Percentiles rank a stretch among this genome's conserved stretches.
phyloP scores from a whole-genome alignment of 92 coral and sea anemone species.

The Porites lobata region DNA sequence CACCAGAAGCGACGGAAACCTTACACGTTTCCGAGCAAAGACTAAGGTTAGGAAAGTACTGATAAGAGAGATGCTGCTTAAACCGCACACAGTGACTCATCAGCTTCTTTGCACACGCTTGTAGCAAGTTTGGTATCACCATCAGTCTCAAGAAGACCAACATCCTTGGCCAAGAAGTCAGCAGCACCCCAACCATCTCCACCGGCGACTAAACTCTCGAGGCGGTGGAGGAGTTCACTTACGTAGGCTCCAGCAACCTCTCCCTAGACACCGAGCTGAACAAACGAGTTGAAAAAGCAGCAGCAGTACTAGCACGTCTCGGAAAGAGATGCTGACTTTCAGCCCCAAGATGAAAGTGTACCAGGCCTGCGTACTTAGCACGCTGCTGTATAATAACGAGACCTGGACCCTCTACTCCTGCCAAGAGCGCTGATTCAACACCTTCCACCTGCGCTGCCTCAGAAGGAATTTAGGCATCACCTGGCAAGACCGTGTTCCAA shows the following conservation, averaged over 20 bases:
- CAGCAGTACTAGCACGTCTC: slow-evolving; percentile 17
- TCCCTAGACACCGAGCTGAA: slow-evolving; percentile 31
- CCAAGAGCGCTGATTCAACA: too few species aligned
- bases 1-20: background rate
- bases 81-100: background rate
- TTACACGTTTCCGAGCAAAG: background rate
- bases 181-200: slow-evolving; percentile 7
- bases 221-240: slow-evolving; percentile 11
- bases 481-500: slow-evolving; percentile 17
- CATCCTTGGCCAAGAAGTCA: slow-evolving; percentile 18
- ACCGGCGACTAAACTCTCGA: background rate
- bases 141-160: slow-evolving; percentile 59
- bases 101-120: slow-evolving; percentile 23
- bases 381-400: slow-evolving; percentile 20
- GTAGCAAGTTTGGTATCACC: slow-evolving; percentile 49
- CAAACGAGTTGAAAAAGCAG: slow-evolving; percentile 24
- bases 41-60: background rate
- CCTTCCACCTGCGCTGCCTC: too few species aligned
- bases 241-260: slow-evolving; percentile 27
- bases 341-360: too few species aligned
- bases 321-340: slow-evolving; percentile 16
- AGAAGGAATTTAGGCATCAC: too few species aligned
- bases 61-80: background rate
- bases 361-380: slow-evolving; percentile 39
- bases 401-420: too few species aligned